Conservation (phyloP, 1,140 invertebrate species). For the Mycetomoellerius zeteki region DNA sequence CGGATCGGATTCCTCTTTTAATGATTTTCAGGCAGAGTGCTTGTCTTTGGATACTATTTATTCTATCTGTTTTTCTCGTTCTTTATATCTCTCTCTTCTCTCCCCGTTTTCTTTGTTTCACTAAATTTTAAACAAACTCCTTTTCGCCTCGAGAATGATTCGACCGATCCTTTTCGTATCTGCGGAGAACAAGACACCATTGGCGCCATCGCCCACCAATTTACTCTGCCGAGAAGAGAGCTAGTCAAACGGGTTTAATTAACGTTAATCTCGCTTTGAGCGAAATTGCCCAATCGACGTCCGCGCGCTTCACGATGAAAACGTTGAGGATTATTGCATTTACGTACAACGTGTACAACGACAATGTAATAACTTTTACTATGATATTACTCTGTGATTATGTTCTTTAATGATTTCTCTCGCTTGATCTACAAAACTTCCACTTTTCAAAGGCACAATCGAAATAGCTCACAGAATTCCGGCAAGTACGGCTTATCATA, state of each 20-base stretch:
- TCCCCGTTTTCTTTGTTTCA: conserved; percentile 15
- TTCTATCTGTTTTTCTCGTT: neutral
- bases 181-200: conserved; percentile 35
- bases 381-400: conserved; percentile 17
- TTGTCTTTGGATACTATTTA: conserved; percentile 30
- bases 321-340: conserved; percentile 54
- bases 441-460: neutral
- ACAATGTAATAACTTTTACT: conserved; percentile 40
- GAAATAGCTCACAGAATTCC: neutral
- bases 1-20: conserved; percentile 60
- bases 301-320: conserved; percentile 35
- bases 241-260: conserved; percentile 51
- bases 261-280: conserved; percentile 48
- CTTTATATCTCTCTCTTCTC: neutral
- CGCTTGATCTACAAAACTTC: conserved; percentile 1
- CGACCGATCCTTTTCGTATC: conserved; percentile 27
- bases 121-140: conserved; percentile 36
- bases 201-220: conserved; percentile 1
- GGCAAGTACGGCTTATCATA: neutral
- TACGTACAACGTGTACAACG: conserved; percentile 28
- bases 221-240: conserved; percentile 3
- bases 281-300: conserved; percentile 44
- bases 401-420: conserved; percentile 13
- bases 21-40: conserved; percentile 59
- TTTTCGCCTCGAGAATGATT: conserved; percentile 20